Evolutionary conservation across 30 jellyfish, hydroid and myxozoan genomes (phyloP).

Genomic region (Catostylus mosaicus): DNA sequence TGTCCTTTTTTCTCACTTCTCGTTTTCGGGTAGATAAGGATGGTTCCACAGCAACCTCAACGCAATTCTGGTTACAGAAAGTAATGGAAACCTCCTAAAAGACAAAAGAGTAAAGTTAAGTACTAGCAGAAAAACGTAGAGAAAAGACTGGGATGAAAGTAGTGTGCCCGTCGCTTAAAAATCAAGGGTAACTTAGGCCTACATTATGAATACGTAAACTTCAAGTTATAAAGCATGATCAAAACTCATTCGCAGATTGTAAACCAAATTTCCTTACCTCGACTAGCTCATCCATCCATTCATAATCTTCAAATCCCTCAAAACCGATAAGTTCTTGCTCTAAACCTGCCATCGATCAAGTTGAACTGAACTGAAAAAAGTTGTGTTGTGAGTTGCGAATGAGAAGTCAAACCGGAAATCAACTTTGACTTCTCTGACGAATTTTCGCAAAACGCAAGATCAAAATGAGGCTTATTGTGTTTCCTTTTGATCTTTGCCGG

Average conservation of each 20-base stretch:
- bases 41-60: conserved; percentile 35
- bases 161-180: neutral
- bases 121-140: neutral
- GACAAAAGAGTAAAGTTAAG: conserved; percentile 10
- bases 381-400: conserved; percentile 2
- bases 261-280: conserved; percentile 57
- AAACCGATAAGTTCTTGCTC: conserved; percentile 39
- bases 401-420: conserved; percentile 55
- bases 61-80: conserved; percentile 46
- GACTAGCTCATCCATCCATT: conserved; percentile 55
- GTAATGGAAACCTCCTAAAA: conserved; percentile 54
- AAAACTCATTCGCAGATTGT: neutral
- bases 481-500: conserved; percentile 72
- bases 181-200: neutral
- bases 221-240: neutral
- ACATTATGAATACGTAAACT: conserved; percentile 2
- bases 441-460: conserved; percentile 52
- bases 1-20: conserved; percentile 1
- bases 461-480: conserved; percentile 56
- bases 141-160: neutral
- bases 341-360: conserved; percentile 11
- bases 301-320: conserved; percentile 43
- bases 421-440: conserved; percentile 59
- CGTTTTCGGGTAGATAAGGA: conserved; percentile 18
- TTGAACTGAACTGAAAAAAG: too few species aligned